These are phyloP conservation scores for Rhorus exstirpatorius DNA, from an alignment of 2,888 invertebrate species.

Conservation along the genomic window DNA sequence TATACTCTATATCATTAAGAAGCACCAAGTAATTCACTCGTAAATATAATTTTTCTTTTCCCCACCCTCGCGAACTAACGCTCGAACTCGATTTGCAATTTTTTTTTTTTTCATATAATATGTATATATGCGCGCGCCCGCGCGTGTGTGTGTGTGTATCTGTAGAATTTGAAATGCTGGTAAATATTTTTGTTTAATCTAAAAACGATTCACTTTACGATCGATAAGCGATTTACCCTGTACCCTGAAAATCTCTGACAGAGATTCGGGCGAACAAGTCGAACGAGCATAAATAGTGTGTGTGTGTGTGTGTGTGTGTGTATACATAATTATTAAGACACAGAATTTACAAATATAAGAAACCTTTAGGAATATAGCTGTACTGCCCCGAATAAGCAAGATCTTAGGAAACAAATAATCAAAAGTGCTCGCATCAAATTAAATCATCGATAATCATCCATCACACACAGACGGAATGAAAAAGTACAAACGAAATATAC, in stretches of 20 bases:
- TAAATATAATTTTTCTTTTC: slow-evolving; percentile 5
- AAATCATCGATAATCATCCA: slow-evolving; percentile 4
- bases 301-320: no score
- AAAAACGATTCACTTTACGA: slow-evolving; percentile 54
- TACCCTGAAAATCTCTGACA: slow-evolving; percentile 64
- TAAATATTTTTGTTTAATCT: slow-evolving; percentile 16
- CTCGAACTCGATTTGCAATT: no score
- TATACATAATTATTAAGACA: slow-evolving; percentile 39
- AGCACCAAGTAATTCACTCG: slow-evolving; percentile 55
- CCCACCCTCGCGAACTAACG: no score
- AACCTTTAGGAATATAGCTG: slow-evolving; percentile 48
- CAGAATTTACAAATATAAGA: slow-evolving; percentile 58
- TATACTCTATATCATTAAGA: slow-evolving; percentile 41
- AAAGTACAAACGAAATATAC: neutral
- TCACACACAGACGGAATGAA: neutral
- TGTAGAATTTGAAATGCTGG: slow-evolving; percentile 32
- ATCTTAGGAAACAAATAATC: neutral
- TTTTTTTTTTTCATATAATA: no score
- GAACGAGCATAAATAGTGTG: slow-evolving; percentile 19
- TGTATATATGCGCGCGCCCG: no score
- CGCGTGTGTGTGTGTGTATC: no score
- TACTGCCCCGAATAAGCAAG: slow-evolving; percentile 35
- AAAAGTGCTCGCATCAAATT: slow-evolving; percentile 2
- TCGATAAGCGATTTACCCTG: slow-evolving; percentile 48
- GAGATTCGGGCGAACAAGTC: slow-evolving; percentile 47